Evolutionary conservation across 2,888 invertebrate genomes (phyloP).

Genomic region (Mesorhabditis sp.): DNA sequence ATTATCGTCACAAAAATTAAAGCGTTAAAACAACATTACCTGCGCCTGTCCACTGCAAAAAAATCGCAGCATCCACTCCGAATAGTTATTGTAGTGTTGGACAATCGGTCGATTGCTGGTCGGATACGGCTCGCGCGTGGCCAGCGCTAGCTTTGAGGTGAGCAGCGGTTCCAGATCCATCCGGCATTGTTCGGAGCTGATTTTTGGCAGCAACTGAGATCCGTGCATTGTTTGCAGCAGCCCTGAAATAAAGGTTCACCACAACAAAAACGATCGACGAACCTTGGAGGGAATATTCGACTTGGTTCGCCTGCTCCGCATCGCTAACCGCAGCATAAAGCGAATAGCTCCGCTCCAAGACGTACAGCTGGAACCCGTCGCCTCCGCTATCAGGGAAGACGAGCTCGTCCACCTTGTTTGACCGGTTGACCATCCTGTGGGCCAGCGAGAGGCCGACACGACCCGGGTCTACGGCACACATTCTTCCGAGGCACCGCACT

Average conservation of each 20-base stretch:
- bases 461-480: conserved; percentile 20
- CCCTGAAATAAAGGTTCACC: neutral
- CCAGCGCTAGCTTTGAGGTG: neutral
- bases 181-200: neutral
- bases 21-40: no score
- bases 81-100: no score
- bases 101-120: no score
- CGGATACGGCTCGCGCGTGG: no score
- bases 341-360: neutral
- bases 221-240: neutral
- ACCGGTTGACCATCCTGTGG: neutral
- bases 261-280: no score
- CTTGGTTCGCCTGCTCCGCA: neutral
- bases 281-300: neutral
- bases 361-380: neutral
- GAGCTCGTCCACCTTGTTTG: neutral
- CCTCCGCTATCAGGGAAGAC: neutral
- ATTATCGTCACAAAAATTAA: no score
- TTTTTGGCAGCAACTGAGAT: neutral
- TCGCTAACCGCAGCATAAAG: neutral
- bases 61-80: no score
- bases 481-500: conserved; percentile 14
- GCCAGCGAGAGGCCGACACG: conserved; percentile 11
- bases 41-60: no score
- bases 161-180: neutral